phyloP scores from a whole-genome alignment of 2,113 vertebrate species.

The Megaceryle torquata region DNA sequence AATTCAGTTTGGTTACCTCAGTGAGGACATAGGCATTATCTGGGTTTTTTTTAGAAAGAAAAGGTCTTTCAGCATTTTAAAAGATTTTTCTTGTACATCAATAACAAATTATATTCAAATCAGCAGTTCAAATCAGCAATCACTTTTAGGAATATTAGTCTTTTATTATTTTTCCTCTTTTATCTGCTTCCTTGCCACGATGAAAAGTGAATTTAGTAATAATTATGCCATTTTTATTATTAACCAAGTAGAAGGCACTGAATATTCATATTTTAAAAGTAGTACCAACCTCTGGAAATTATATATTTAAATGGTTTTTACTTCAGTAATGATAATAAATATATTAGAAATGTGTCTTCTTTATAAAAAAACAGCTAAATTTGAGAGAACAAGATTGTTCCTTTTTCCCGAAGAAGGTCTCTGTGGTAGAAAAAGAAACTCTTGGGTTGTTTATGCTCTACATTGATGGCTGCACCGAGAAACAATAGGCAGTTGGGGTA shows the following conservation, averaged over 20 bases:
- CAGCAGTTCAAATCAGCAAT: background rate
- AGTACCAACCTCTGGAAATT: background rate
- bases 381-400: background rate
- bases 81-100: background rate
- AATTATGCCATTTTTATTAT: background rate
- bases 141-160: background rate
- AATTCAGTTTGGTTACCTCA: background rate
- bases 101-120: background rate
- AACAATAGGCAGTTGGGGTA: slow-evolving; percentile 3
- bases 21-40: background rate
- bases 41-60: background rate
- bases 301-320: slow-evolving; percentile 1
- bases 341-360: background rate
- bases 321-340: background rate
- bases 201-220: background rate
- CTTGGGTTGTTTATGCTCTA: background rate
- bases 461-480: slow-evolving; percentile 20
- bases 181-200: background rate
- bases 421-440: background rate
- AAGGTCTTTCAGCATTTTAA: background rate
- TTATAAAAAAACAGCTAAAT: background rate
- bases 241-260: background rate
- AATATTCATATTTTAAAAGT: background rate
- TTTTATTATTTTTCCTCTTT: background rate
- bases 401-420: background rate